Conservation (phyloP, 1,140 invertebrate species). For the Pogonognathellus flavescens region DNA sequence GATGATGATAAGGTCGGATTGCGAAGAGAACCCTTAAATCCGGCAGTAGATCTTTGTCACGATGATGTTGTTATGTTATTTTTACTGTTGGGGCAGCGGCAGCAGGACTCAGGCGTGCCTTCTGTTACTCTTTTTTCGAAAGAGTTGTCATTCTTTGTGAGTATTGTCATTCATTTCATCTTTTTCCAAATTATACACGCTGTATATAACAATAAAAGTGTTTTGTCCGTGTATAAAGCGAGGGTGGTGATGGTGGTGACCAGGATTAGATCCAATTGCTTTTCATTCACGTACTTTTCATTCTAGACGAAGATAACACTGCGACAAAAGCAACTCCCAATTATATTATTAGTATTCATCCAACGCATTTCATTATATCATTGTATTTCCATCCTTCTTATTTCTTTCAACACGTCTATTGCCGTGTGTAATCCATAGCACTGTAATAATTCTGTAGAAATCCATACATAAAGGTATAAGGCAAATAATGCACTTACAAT, state of each 20-base stretch:
- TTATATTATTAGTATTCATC: conserved; percentile 14
- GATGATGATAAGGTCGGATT: no score
- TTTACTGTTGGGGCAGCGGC: background rate
- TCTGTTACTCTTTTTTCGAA: conserved; percentile 14
- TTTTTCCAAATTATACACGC: background rate
- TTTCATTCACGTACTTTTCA: conserved; percentile 29
- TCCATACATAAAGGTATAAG: no score
- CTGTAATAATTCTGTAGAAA: no score
- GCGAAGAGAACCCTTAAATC: no score
- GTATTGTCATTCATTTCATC: conserved; percentile 27
- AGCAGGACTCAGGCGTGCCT: background rate
- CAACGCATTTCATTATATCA: conserved; percentile 34
- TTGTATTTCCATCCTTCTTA: background rate
- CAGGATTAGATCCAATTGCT: conserved; percentile 30
- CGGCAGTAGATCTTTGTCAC: background rate
- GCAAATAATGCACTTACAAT: no score
- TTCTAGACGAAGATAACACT: no score
- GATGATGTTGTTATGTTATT: background rate
- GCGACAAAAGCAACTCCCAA: background rate
- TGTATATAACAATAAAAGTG: no score
- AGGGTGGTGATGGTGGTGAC: conserved; percentile 4
- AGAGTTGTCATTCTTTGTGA: conserved; percentile 33
- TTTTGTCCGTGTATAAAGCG: background rate
- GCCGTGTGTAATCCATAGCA: no score
- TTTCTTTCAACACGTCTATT: no score